Conservation (phyloP, 2,797 vertebrate species). For the Falco rusticolus region DNA sequence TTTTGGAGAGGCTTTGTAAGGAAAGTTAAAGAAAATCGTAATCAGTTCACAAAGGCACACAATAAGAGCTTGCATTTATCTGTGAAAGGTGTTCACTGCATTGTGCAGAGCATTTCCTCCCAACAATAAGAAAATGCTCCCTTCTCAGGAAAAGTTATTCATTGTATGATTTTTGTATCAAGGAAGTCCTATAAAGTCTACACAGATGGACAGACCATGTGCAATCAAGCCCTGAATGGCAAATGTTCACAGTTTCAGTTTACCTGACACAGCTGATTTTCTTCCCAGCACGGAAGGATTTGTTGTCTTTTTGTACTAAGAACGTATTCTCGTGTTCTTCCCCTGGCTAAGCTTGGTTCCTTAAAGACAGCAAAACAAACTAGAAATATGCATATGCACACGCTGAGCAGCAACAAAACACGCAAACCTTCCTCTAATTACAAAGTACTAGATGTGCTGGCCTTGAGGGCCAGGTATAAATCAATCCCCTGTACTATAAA, state of each 20-base stretch:
- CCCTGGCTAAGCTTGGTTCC: neutral
- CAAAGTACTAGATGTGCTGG: neutral
- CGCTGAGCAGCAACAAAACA: neutral
- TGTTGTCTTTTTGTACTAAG: neutral
- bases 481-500: neutral
- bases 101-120: neutral
- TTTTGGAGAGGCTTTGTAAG: neutral
- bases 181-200: neutral
- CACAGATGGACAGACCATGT: neutral
- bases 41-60: neutral
- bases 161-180: neutral
- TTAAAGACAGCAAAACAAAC: neutral
- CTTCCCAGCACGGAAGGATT: neutral
- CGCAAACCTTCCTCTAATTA: neutral
- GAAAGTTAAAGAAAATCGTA: neutral
- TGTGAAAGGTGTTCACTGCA: neutral
- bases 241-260: constrained; percentile 31
- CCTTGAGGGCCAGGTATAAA: neutral
- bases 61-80: neutral
- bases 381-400: neutral
- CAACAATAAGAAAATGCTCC: neutral
- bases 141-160: neutral
- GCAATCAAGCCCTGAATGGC: constrained; percentile 7
- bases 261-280: constrained; percentile 43
- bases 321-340: constrained; percentile 22